Evolutionary conservation across 2,797 vertebrate species (phyloP).

Genomic region (Sternarchorhynchus goeldii): DNA sequence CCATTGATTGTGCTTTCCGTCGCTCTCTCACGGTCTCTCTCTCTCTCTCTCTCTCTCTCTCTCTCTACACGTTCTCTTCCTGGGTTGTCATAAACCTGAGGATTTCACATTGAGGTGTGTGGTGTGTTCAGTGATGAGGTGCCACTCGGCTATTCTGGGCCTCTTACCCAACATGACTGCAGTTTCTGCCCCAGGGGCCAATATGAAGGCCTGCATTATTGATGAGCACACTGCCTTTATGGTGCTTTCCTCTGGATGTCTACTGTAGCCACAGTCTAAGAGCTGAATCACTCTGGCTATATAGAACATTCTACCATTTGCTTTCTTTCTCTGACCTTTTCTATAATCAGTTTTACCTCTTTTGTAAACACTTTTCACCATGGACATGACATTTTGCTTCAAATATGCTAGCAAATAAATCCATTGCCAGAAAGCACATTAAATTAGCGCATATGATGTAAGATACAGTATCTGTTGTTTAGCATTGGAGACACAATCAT

Average conservation of each 20-base stretch:
- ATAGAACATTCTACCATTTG: neutral
- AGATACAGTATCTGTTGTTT: neutral
- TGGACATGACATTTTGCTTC: neutral
- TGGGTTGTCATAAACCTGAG: neutral
- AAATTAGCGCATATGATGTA: neutral
- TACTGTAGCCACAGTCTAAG: neutral
- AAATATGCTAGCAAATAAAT: neutral
- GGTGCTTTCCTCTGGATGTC: slow-evolving; percentile 2
- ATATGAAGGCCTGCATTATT: slow-evolving; percentile 49
- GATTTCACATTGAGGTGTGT: slow-evolving; percentile 24
- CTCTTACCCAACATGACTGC: slow-evolving; percentile 46
- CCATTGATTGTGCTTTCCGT: too few species aligned
- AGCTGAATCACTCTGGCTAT: neutral
- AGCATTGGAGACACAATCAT: neutral
- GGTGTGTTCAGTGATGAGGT: slow-evolving; percentile 20
- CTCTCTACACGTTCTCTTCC: neutral
- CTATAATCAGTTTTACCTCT: neutral
- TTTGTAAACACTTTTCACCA: neutral
- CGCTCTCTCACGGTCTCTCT: neutral
- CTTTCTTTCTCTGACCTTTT: slow-evolving; percentile 4
- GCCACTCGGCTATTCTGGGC: slow-evolving; percentile 39
- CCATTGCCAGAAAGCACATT: neutral
- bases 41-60: neutral
- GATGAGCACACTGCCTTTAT: slow-evolving; percentile 19
- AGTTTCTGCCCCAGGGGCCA: slow-evolving; percentile 44